Evolutionary conservation across 2,113 vertebrate genomes (phyloP), one percentile per base, ranked within the genome.

Genomic region (Alaudala cheleensis): DNA sequence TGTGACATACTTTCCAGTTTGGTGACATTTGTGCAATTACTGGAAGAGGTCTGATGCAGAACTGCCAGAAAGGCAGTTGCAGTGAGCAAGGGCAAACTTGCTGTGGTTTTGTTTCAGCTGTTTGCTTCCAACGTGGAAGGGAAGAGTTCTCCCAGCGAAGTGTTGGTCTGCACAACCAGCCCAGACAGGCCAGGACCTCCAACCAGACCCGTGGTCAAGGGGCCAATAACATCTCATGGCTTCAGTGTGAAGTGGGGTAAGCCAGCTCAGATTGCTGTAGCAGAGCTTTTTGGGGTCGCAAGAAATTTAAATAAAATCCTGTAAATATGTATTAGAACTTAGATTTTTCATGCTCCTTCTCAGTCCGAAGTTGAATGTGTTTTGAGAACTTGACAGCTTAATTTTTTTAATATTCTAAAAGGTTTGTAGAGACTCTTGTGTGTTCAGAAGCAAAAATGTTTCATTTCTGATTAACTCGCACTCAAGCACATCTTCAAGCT

Each of bases 181-280:
- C 99, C 99, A 4, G 99, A 99, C 96, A 98, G 99, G 96, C 99
- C 99, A 4, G 99, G 99, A 44, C 98, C 99, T 58, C 99, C 99
- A 3, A 98, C 98, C 79, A 98, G 98, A 86, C 99, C 99, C 3
- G 90, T 98, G 50, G 90, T 99, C 81, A 98, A 98, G 54, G 98
- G 98, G 12, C 97, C 98, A 1, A 31, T 98, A 56, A 98, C 98
- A 31, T 97, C 99, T 62, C 98, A 99, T 26, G 97, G 98, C 97
- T 99, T 99, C 14, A 98, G 98, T 14, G 98, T 99, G 89, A 98
- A 98, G 83, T 99, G 99, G 99, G 99, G 99, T 99, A 98, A 78
- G 98, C 62, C 37, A 44, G 13, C n/a, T 40, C 14, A 29, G 5
- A 77, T 51, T 84, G 42, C 29, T 62, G 1, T 5, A 11, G 28